Percentiles rank a stretch among this genome's conserved stretches.
phyloP scores from a whole-genome alignment of 2,888 invertebrate species.

The Drosophila hamatofila region DNA sequence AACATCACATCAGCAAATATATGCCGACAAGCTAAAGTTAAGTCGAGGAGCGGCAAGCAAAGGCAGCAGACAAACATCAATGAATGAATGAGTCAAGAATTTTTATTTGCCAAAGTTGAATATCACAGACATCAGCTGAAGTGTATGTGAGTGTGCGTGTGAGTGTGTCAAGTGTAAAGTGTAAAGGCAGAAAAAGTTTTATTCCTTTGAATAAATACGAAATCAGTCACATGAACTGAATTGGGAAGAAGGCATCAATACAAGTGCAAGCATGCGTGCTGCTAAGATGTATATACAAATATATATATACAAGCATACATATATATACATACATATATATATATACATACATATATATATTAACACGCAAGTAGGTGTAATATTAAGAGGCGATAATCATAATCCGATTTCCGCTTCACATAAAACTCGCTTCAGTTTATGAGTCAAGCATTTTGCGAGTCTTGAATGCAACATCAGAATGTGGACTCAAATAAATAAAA shows the following conservation, averaged over 20 bases:
- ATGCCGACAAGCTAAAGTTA: constrained; percentile 23
- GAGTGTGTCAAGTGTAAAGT: constrained; percentile 6
- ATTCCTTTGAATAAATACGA: constrained; percentile 72
- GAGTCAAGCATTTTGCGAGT: constrained; percentile 10
- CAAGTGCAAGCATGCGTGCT: constrained; percentile 43
- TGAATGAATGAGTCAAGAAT: constrained; percentile 35
- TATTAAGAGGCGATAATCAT: constrained; percentile 62
- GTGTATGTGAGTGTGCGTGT: constrained; percentile 2
- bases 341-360: constrained; percentile 11
- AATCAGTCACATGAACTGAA: constrained; percentile 80
- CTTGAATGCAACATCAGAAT: constrained; percentile 54
- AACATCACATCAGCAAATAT: constrained; percentile 72
- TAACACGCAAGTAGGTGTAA: constrained; percentile 18
- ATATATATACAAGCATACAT: too few species aligned
- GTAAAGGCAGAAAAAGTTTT: constrained; percentile 74
- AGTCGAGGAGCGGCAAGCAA: constrained; percentile 22
- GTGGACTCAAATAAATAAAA: constrained; percentile 60
- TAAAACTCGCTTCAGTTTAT: constrained; percentile 5
- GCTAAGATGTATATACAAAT: not conserved
- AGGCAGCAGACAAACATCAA: constrained; percentile 35
- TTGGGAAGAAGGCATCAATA: constrained; percentile 78
- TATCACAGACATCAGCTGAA: constrained; percentile 17
- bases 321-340: constrained; percentile 5
- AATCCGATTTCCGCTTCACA: constrained; percentile 47
- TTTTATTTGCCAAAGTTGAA: constrained; percentile 15